Conservation (phyloP, 1,140 invertebrate species). For the Lysiphlebus fabarum region DNA sequence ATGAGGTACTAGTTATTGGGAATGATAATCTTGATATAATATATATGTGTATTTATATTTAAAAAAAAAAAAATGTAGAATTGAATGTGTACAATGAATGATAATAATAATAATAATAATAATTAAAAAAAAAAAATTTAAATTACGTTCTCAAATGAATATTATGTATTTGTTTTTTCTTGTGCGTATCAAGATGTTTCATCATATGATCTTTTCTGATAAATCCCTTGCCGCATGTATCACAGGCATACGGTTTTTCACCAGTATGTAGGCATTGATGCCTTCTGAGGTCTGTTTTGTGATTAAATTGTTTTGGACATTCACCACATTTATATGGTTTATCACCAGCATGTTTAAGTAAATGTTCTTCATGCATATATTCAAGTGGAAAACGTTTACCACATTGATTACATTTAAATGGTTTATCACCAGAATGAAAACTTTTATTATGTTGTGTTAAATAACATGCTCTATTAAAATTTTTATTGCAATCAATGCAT, state of each 20-base stretch:
- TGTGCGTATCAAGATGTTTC: constrained; percentile 87
- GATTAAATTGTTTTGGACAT: constrained; percentile 86
- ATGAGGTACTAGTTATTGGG: no score
- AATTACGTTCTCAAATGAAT: constrained; percentile 32
- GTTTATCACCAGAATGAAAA: constrained; percentile 81
- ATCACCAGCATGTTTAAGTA: constrained; percentile 74
- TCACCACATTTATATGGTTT: constrained; percentile 86
- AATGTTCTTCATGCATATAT: constrained; percentile 66
- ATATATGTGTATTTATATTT: no score
- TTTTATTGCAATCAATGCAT: constrained; percentile 79
- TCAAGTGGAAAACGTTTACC: constrained; percentile 77
- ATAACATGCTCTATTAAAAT: constrained; percentile 83
- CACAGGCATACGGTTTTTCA: constrained; percentile 77
- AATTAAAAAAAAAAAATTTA: background rate
- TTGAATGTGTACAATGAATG: no score
- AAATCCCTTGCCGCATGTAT: constrained; percentile 82
- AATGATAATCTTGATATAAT: no score
- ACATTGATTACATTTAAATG: constrained; percentile 79
- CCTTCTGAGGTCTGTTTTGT: constrained; percentile 86
- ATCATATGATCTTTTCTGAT: constrained; percentile 93
- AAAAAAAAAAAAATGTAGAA: no score
- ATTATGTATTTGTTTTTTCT: constrained; percentile 46
- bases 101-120: no score
- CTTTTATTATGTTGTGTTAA: constrained; percentile 87
- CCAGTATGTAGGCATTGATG: constrained; percentile 85